phyloP scores from a whole-genome alignment of 35 echinoderm and acorn worm species.

The Ophioderma brevispina region DNA sequence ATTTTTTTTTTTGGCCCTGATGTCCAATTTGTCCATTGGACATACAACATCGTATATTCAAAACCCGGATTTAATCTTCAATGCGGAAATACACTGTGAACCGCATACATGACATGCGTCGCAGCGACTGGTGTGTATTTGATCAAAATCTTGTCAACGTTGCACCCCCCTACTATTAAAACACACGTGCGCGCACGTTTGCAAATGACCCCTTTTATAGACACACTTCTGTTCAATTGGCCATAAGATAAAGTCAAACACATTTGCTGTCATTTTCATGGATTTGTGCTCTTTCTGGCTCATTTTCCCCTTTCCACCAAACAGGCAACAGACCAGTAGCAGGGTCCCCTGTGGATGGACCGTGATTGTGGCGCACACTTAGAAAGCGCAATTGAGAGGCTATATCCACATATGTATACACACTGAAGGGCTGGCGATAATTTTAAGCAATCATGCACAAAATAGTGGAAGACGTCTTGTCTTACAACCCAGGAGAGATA shows the following conservation, averaged over 20 bases:
- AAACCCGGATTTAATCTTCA: too few relatives aligned
- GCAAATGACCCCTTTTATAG: neutral
- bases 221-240: neutral
- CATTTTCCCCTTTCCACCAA: too few relatives aligned
- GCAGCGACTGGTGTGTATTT: too few relatives aligned
- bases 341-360: too few relatives aligned
- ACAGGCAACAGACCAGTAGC: neutral
- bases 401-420: neutral
- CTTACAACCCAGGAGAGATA: neutral
- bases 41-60: too few relatives aligned
- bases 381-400: neutral
- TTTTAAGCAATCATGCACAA: neutral
- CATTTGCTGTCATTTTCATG: neutral
- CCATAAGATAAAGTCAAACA: neutral
- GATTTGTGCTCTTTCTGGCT: slow-evolving; percentile 1
- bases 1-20: too few relatives aligned
- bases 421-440: neutral
- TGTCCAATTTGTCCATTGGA: too few relatives aligned
- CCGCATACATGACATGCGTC: too few relatives aligned
- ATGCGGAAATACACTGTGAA: too few relatives aligned
- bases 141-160: too few relatives aligned
- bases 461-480: neutral
- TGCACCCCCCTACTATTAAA: too few relatives aligned
- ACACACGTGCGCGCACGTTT: too few relatives aligned
- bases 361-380: neutral